Evolutionary conservation across 2,888 invertebrate species (phyloP).

Genomic region (Cerceris rybyensis): DNA sequence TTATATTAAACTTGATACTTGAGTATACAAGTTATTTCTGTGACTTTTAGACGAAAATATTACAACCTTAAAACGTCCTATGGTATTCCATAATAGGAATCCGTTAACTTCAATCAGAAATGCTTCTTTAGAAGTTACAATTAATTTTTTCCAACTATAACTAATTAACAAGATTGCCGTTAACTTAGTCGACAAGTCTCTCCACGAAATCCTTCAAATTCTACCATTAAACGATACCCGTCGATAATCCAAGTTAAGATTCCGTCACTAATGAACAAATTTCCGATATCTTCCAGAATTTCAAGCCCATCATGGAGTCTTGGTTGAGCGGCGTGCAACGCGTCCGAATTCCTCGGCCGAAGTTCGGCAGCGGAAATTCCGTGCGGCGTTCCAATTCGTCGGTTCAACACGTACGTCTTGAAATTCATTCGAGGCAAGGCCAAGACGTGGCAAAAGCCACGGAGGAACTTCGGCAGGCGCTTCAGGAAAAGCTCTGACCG

Average conservation of each 20-base stretch:
- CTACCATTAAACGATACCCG: background rate
- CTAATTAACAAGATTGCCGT: too few relatives aligned
- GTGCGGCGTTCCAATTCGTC: constrained; percentile 81
- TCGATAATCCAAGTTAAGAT: background rate
- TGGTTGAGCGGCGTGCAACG: constrained; percentile 93
- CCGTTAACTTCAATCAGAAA: too few relatives aligned
- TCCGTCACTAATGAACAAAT: background rate
- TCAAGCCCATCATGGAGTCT: constrained; percentile 87
- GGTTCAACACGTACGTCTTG: constrained; percentile 84
- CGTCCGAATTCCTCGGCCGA: constrained; percentile 92
- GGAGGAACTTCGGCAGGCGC: constrained; percentile 88
- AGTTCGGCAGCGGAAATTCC: constrained; percentile 86
- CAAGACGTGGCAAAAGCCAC: constrained; percentile 87
- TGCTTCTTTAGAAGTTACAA: too few relatives aligned
- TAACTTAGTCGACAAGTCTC: too few relatives aligned
- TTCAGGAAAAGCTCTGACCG: constrained; percentile 90
- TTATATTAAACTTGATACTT: too few relatives aligned
- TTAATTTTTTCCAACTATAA: too few relatives aligned
- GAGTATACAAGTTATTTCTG: too few relatives aligned
- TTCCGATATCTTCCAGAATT: background rate
- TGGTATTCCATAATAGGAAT: too few relatives aligned
- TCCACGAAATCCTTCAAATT: too few relatives aligned
- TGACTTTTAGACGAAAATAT: too few relatives aligned
- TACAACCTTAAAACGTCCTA: too few relatives aligned
- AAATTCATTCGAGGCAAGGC: constrained; percentile 81